phyloP scores from a whole-genome alignment of 1,140 invertebrate species.

The Amphibalanus amphitrite region DNA sequence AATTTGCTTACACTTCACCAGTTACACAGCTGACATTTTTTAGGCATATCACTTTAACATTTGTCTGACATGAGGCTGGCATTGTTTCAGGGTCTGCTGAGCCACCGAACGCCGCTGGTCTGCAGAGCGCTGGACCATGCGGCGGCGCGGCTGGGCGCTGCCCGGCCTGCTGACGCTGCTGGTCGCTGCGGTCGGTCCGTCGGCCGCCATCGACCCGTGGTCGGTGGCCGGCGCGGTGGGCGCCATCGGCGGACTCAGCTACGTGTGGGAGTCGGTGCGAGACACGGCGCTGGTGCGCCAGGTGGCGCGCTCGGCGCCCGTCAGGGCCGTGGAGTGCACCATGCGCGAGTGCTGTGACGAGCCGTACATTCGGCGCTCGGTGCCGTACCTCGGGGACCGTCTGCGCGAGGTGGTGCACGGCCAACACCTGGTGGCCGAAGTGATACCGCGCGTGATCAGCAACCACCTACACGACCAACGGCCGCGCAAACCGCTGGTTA shows the following conservation, averaged over 20 bases:
- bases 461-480: background rate
- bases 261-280: background rate
- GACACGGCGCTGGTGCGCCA: background rate
- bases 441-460: background rate
- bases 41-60: too few relatives aligned
- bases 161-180: background rate
- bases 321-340: background rate
- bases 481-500: conserved; percentile 16
- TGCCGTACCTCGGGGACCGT: background rate
- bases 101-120: too few relatives aligned
- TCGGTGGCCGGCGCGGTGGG: background rate
- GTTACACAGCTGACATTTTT: too few relatives aligned
- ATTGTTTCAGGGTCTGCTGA: too few relatives aligned
- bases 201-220: background rate
- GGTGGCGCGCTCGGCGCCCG: background rate
- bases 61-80: too few relatives aligned
- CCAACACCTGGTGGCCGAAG: background rate
- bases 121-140: background rate
- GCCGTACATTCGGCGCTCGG: background rate
- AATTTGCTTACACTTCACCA: too few relatives aligned
- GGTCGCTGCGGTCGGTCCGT: too few relatives aligned
- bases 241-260: background rate
- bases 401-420: background rate
- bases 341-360: background rate
- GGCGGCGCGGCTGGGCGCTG: background rate